Base-by-base conservation (phyloP, 2,113 vertebrate genomes). In the Physeter macrocephalus region DNA sequence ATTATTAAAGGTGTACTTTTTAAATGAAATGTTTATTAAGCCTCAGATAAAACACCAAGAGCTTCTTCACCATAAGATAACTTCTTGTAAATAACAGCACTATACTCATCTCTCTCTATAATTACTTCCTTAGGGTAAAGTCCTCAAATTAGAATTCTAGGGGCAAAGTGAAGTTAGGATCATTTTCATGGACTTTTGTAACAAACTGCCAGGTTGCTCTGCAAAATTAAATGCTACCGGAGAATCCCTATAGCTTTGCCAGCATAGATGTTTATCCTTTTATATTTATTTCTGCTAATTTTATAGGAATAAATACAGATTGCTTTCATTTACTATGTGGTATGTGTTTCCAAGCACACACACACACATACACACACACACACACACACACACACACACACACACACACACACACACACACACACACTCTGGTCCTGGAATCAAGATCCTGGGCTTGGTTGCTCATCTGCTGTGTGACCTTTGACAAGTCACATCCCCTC, bases 71-170 rank as follows among this genome's bases (percentile, higher is more conserved):
- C 34, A 15, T 23, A 64, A 29, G 41, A 69, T 57, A 90, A 75
- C 14, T 34, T 82, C 54, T 85, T 36, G 39, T 6, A 29, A 39
- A 34, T 27, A 93, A 54, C 0, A 85, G 46, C 11, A 61, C 5
- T 52, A 46, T 3, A 41, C 54, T 21, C 12, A 21, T 39, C 12
- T 67, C 61, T 57, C 39, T 36, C 49, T 49, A n/a, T 15, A 57
- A 39, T 81, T 69, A 86, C 82, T 90, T 95, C 95, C 91, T 89
- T 43, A 46, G 83, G 77, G 72, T 86, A 94, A 97, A 95, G 96
- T 93, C 92, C 62, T 89, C 27, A n/a, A 39, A 69, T 72, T 41
- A 62, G 94, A 66, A 62, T 67, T 14, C 43, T 27, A 11, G 54
- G 93, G 77, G 41, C 88, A 95, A 96, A 96, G 57, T 71, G 84